Evolutionary conservation across 2,888 invertebrate genomes (phyloP).

Genomic region (Sisyra terminalis): DNA sequence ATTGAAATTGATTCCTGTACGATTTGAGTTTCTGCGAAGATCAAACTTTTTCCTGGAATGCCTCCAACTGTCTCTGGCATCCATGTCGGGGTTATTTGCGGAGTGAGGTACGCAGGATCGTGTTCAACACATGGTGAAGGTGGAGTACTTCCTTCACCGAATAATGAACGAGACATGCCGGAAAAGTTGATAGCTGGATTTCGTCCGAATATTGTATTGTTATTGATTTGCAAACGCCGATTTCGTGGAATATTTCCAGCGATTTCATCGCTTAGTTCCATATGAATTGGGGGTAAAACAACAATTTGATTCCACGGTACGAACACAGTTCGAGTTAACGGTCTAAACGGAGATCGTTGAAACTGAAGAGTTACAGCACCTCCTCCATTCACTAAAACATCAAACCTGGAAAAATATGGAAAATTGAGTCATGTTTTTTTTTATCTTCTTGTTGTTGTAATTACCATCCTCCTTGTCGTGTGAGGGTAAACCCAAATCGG

Average conservation of each 20-base stretch:
- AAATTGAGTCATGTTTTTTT: neutral
- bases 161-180: slow-evolving; percentile 35
- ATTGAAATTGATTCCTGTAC: slow-evolving; percentile 92
- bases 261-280: slow-evolving; percentile 64
- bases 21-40: slow-evolving; percentile 90
- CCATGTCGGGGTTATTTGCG: slow-evolving; percentile 79
- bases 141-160: slow-evolving; percentile 30
- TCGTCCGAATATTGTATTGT: slow-evolving; percentile 16
- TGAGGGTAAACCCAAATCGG: slow-evolving; percentile 89
- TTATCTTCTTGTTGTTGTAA: slow-evolving; percentile 27
- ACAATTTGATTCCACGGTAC: slow-evolving; percentile 98
- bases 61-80: slow-evolving; percentile 80
- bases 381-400: slow-evolving; percentile 96
- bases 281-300: slow-evolving; percentile 73
- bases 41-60: slow-evolving; percentile 61
- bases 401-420: slow-evolving; percentile 58
- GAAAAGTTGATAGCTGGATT: slow-evolving; percentile 33
- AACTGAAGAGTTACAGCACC: slow-evolving; percentile 94
- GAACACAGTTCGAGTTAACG: slow-evolving; percentile 74
- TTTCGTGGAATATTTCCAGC: slow-evolving; percentile 8
- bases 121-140: slow-evolving; percentile 66
- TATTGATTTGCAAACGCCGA: slow-evolving; percentile 1
- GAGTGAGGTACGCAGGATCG: slow-evolving; percentile 69
- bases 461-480: slow-evolving; percentile 88
- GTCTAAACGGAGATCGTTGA: slow-evolving; percentile 86